These are phyloP conservation scores for Scolopax rusticola DNA, from an alignment of 2,797 vertebrate genomes.

Conservation along the genomic window DNA sequence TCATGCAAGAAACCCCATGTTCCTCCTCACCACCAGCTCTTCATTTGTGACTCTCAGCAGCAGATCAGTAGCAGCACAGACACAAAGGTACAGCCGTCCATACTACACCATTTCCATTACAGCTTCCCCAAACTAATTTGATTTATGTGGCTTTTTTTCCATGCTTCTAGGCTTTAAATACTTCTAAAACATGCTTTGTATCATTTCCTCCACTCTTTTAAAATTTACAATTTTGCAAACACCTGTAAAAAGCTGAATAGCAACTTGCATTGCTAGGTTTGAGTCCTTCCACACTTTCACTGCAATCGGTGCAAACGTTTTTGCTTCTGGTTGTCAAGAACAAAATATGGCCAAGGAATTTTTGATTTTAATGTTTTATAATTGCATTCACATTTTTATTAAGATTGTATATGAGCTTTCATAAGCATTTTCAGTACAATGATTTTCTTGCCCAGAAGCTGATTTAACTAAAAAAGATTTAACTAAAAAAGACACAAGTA, in stretches of 20 bases:
- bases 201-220: not conserved
- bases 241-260: not conserved
- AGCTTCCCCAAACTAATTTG: not conserved
- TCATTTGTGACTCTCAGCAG: not conserved
- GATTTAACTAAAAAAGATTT: not conserved
- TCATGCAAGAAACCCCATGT: not conserved
- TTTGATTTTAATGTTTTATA: not conserved
- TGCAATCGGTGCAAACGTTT: not conserved
- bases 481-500: not conserved
- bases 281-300: not conserved
- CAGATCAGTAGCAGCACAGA: not conserved
- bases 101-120: not conserved
- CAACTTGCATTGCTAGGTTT: not conserved
- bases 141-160: not conserved
- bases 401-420: not conserved
- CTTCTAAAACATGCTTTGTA: not conserved
- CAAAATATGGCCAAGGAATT: not conserved
- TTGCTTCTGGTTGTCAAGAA: not conserved
- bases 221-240: not conserved
- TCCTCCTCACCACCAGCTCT: not conserved
- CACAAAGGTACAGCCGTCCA: not conserved
- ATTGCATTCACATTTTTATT: not conserved
- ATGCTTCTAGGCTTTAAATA: not conserved
- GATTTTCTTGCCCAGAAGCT: not conserved
- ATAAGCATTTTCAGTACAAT: not conserved